Conservation (phyloP, 2,888 invertebrate genomes). For the Antheraea assamensis region DNA sequence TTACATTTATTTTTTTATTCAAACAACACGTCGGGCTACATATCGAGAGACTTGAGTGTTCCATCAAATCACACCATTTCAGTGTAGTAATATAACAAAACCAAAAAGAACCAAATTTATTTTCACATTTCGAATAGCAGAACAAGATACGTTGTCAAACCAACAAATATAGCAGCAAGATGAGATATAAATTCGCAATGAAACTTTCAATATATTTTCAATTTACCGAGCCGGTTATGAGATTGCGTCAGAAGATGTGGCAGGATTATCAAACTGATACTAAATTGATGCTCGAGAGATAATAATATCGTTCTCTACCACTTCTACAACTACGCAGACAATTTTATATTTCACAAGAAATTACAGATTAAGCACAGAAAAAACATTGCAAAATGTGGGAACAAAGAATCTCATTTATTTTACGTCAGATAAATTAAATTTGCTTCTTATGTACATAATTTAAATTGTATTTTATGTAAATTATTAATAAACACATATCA, state of each 20-base stretch:
- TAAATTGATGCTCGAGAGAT: not conserved
- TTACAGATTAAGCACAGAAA: not conserved
- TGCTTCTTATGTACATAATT: no score
- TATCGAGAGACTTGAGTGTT: not conserved
- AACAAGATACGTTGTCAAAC: no score
- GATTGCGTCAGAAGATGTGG: not conserved
- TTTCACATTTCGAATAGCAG: no score
- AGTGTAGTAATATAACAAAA: not conserved
- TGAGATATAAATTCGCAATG: not conserved
- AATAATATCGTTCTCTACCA: not conserved
- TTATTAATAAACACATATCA: no score
- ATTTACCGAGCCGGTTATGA: conserved; percentile 2
- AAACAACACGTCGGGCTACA: not conserved
- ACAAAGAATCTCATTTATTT: no score
- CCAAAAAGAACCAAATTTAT: not conserved
- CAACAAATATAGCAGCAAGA: no score
- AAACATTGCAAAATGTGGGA: no score
- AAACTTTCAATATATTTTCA: not conserved
- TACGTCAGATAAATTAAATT: not conserved
- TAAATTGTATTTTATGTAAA: no score
- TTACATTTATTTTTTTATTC: not conserved
- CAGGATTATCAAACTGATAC: not conserved
- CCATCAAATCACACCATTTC: not conserved
- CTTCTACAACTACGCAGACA: no score
- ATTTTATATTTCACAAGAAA: not conserved